Base-by-base conservation (phyloP, 2,888 invertebrate species). In the Orthonychiurus folsomi region DNA sequence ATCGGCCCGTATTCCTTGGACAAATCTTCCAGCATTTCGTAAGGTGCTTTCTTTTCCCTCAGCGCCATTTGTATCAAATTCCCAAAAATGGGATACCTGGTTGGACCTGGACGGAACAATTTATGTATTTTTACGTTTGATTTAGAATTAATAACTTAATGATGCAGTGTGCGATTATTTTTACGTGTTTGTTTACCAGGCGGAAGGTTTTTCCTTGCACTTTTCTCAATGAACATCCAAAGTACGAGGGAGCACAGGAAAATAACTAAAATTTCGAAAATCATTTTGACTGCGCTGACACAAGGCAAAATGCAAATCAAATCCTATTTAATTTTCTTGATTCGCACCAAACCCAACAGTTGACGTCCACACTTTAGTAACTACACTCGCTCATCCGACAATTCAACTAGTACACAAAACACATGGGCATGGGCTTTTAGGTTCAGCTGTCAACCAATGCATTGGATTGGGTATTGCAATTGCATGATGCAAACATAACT, bases 101-200 rank as follows among this genome's bases (percentile, higher is more conserved):
- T 20, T 52, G 52, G 52, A 12, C 52, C 52, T 47, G 15, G 37
- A 5, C 37, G 37, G 37, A 37, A 37, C 15, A 9, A 37, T 37
- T 9, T 9, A 37, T 37, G 9, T 37, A 15, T 37, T 9, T 37
- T 37, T 37, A 37, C 37, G 37, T 15, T n/a, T n/a, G n/a, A n/a
- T n/a, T n/a, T n/a, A 37, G 37, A 37, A 5, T 37, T 37, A 37
- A 37, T 37, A 15, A 15, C 15, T 37, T 37, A 9, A 15, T 12
- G 15, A 47, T 47, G 9, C 3, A 52, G n/a, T 52, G 3, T 5
- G 52, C 20, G 20, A 5, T 52, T 5, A 12, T 9, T 52, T 18
- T 3, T 52, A 21, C 20, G 20, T 52, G n/a, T 5, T 52, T 52
- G 5, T 20, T 52, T 52, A 52, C 52, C 52, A 12, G 55, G 55